Evolutionary conservation across 2,888 invertebrate species (phyloP), one percentile per base, ranked within the genome.

Genomic region (Amblyjoppa fuscipennis): DNA sequence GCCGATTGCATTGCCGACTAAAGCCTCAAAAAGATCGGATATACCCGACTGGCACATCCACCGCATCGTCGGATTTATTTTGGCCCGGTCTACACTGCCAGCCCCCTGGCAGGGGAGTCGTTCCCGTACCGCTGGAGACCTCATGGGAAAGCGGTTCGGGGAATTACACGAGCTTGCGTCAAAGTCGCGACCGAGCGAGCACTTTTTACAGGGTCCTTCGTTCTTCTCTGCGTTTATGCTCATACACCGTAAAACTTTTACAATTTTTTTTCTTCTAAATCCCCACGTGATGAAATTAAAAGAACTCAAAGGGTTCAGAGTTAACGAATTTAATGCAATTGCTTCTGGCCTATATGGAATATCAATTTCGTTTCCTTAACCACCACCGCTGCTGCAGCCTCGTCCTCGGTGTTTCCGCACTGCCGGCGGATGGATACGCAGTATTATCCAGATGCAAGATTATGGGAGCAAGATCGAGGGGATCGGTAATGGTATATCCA

Each of bases 1-100:
- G 69, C 69, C 81, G 56, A 81, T 81, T 74, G 69, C 73, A 81
- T 73, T 66, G 61, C 71, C 59, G 64, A 77, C 71, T 64, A 53
- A 81, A 82, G 76, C 77, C 66, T 81, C 41, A 28, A 64, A 84
- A 69, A 84, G 68, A 68, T 61, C 49, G 61, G 51, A 41, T 73
- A 68, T 49, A 49, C 13, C 16, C 25, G 59, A 56, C 56, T 56
- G 41, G 70, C 64, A 61, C 49, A 45, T 31, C 49, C 49, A 51
- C 77, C 53, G 53, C 68, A 77, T 51, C 68, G 68, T 68, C 25
- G 68, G 77, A 77, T 77, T 77, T 77, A 77, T 77, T 76, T 77
- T 53, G 56, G 68, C 77, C n/a, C 61, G 16, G 13, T 64, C 31
- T 64, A 0, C 31, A 7, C 34, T 64, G 6, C 16, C 61, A 16